Percentiles rank a stretch among this genome's conserved stretches.
phyloP scores from a whole-genome alignment of 2,797 vertebrate species.

The Cossypha caffra region DNA sequence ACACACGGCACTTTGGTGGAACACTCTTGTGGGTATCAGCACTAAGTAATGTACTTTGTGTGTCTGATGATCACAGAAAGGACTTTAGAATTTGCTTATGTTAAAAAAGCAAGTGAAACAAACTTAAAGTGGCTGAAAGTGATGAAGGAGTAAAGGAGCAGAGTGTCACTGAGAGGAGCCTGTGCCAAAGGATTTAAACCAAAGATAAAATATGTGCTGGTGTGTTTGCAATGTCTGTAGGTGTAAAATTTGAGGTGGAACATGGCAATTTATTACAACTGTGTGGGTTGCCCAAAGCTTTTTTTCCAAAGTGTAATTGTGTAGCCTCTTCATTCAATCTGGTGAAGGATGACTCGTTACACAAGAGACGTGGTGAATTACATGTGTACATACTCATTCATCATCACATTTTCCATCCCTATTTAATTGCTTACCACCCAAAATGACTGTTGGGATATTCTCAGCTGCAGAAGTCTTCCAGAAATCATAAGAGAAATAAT shows the following conservation, averaged over 20 bases:
- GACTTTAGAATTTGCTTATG: neutral
- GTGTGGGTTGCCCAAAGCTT: neutral
- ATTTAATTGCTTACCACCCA: conserved; percentile 4
- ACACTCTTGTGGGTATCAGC: neutral
- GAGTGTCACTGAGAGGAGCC: neutral
- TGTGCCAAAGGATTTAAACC: neutral
- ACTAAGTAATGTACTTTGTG: neutral
- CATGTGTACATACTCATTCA: neutral
- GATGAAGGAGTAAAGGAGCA: neutral
- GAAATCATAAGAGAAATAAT: conserved; percentile 4
- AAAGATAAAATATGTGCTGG: neutral
- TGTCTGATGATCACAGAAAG: neutral
- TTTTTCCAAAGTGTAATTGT: neutral
- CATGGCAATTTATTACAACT: neutral
- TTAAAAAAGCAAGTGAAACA: neutral
- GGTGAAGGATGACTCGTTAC: neutral
- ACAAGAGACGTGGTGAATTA: neutral
- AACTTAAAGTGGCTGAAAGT: neutral
- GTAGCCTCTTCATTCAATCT: neutral
- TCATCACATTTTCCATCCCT: conserved; percentile 37
- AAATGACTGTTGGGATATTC: conserved; percentile 12
- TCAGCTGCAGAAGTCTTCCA: conserved; percentile 34
- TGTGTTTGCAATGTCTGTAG: neutral
- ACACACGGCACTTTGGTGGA: neutral
- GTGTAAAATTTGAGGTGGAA: neutral